Evolutionary conservation across 2,797 vertebrate genomes (phyloP).

Genomic region (Taeniopygia guttata): DNA sequence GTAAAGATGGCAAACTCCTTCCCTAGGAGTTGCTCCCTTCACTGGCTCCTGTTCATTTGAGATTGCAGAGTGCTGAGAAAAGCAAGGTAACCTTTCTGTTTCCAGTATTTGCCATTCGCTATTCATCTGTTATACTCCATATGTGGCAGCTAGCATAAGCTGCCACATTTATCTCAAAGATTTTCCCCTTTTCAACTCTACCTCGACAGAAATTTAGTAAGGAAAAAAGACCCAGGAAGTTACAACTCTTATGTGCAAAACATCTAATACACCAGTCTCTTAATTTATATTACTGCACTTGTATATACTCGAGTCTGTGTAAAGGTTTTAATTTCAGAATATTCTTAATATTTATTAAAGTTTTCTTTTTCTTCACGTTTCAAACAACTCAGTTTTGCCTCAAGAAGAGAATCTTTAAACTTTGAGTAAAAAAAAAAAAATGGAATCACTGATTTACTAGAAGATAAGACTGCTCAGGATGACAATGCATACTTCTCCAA

Average conservation of each 20-base stretch:
- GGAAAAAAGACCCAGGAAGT: background rate
- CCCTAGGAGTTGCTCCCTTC: background rate
- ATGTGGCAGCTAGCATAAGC: background rate
- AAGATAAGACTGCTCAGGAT: background rate
- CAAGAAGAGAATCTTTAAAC: background rate
- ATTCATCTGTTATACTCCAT: background rate
- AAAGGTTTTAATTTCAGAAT: background rate
- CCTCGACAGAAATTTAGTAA: background rate
- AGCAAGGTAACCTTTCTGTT: slow-evolving; percentile 4
- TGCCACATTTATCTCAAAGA: background rate
- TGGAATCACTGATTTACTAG: background rate
- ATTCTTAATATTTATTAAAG: background rate
- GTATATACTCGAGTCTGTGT: background rate
- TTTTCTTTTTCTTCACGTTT: background rate
- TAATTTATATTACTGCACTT: background rate
- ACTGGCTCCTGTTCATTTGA: background rate
- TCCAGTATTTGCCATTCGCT: background rate
- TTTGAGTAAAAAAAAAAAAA: background rate
- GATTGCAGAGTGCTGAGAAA: background rate
- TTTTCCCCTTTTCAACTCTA: background rate
- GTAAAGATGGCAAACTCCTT: background rate
- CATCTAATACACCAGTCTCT: background rate
- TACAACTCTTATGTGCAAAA: background rate
- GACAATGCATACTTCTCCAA: background rate
- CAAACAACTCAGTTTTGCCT: background rate